A percentile compares a stretch with the other conserved stretches of the same genome.
phyloP scores from a whole-genome alignment of 2,888 invertebrate species.

The Tetragnatha montana region DNA sequence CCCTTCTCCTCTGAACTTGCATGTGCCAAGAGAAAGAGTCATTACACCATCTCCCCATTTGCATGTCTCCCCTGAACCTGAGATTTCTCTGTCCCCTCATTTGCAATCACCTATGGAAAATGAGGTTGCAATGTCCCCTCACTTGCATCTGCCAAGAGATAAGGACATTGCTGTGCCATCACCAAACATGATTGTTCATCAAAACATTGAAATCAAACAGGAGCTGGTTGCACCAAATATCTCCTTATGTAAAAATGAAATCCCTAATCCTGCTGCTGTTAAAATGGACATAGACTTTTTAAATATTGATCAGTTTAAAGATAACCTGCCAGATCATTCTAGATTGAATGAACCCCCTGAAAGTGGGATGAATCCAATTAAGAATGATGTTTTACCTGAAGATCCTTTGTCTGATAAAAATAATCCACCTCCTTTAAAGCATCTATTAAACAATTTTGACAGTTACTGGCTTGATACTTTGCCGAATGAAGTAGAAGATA shows the following conservation, averaged over 20 bases:
- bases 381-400: conserved; percentile 16
- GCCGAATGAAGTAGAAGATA: conserved; percentile 55
- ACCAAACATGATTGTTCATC: conserved; percentile 42
- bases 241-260: background rate
- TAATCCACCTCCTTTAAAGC: conserved; percentile 38
- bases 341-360: background rate
- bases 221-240: background rate
- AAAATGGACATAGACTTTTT: background rate
- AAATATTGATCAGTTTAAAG: background rate
- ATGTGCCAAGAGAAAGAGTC: conserved; percentile 20
- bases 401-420: conserved; percentile 45
- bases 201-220: conserved; percentile 30
- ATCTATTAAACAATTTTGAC: conserved; percentile 64
- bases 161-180: conserved; percentile 2
- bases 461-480: conserved; percentile 61
- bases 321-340: background rate
- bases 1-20: conserved; percentile 7
- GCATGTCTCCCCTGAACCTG: conserved; percentile 29
- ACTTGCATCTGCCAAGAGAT: background rate
- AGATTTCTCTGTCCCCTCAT: conserved; percentile 8
- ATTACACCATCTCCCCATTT: conserved; percentile 28
- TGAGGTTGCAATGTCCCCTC: background rate
- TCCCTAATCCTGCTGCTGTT: background rate
- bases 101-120: background rate
- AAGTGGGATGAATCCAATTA: background rate